phyloP scores from a whole-genome alignment of 2,888 invertebrate genomes.

The Trisateles emortualis region DNA sequence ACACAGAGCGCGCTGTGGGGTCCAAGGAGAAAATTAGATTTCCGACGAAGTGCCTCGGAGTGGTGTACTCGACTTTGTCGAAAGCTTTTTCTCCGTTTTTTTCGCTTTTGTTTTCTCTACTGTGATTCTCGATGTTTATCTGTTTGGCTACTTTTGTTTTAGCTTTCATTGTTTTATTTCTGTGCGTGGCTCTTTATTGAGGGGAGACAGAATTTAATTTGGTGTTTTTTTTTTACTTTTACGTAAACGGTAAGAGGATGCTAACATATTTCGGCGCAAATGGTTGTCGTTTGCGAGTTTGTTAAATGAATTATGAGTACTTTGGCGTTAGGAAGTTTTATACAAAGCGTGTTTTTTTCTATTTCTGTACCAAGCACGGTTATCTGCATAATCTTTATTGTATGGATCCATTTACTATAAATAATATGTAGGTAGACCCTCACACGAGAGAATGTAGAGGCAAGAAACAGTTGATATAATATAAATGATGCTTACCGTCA shows the following conservation, averaged over 20 bases:
- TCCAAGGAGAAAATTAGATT: constrained; percentile 85
- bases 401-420: no score
- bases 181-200: constrained; percentile 68
- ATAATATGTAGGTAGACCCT: no score
- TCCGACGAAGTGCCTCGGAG: constrained; percentile 75
- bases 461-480: no score
- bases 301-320: constrained; percentile 3
- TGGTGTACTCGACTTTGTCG: constrained; percentile 79
- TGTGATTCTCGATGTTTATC: constrained; percentile 79
- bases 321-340: background rate
- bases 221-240: constrained; percentile 48
- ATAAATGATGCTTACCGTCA: constrained; percentile 66
- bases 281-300: constrained; percentile 17
- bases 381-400: no score
- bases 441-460: no score
- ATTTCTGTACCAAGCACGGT: background rate
- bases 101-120: constrained; percentile 64
- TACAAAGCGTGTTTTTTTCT: background rate
- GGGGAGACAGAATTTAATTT: constrained; percentile 57
- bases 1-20: constrained; percentile 65
- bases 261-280: constrained; percentile 45
- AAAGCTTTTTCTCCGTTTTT: constrained; percentile 74
- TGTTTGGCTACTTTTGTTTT: constrained; percentile 76
- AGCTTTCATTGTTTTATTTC: constrained; percentile 74
- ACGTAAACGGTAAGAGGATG: constrained; percentile 43